Conservation (phyloP, 2,888 invertebrate genomes). For the Ectemnius cavifrons region DNA sequence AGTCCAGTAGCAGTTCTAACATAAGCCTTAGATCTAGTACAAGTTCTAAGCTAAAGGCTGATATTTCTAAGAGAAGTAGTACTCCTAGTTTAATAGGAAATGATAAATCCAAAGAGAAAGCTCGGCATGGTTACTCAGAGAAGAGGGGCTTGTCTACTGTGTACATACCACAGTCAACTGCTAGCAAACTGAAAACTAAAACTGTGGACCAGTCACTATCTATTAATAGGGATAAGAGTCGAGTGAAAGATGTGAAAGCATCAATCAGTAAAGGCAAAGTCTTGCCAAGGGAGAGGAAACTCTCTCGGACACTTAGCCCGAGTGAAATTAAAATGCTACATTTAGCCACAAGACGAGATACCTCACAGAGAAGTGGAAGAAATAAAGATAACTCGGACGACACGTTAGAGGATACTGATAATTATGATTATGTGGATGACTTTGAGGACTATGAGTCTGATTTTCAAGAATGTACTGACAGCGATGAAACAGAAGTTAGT, state of each 20-base stretch:
- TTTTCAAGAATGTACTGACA: constrained; percentile 78
- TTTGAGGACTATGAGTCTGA: constrained; percentile 81
- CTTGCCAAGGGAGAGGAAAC: constrained; percentile 60
- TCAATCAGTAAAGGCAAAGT: neutral
- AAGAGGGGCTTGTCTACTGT: constrained; percentile 70
- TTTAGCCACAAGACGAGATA: constrained; percentile 18
- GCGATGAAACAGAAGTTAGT: constrained; percentile 66
- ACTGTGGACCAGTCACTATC: constrained; percentile 18
- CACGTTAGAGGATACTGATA: constrained; percentile 52
- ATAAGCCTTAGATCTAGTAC: constrained; percentile 14
- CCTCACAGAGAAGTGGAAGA: neutral
- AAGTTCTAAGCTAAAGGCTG: constrained; percentile 26
- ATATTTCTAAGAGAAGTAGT: constrained; percentile 23
- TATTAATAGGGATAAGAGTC: constrained; percentile 13
- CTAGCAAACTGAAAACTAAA: constrained; percentile 43
- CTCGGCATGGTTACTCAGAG: constrained; percentile 56
- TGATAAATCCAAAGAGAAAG: constrained; percentile 39
- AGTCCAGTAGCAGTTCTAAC: constrained; percentile 16
- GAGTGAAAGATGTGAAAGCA: constrained; percentile 13
- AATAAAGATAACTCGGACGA: constrained; percentile 20
- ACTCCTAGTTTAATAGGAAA: constrained; percentile 14
- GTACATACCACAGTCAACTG: constrained; percentile 64
- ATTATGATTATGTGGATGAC: constrained; percentile 77
- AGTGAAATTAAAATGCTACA: constrained; percentile 71
- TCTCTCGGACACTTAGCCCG: constrained; percentile 72